A percentile compares a stretch with the other conserved stretches of the same genome.
Evolutionary conservation across 2,888 invertebrate genomes (phyloP).

Genomic region (Gisinianus flammeolus): DNA sequence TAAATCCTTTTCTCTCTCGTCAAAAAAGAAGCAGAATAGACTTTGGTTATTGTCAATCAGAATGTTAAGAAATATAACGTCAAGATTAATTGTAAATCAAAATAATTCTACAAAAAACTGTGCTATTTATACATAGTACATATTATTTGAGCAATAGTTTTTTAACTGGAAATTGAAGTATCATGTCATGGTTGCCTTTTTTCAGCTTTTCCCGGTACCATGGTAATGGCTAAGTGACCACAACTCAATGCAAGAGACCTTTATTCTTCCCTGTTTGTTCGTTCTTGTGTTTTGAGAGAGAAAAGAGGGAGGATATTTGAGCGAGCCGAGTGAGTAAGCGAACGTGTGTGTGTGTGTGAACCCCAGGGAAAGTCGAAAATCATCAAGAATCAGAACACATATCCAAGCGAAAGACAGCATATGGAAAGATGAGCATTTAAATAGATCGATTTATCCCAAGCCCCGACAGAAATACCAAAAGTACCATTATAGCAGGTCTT

Average conservation of each 20-base stretch:
- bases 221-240: background rate
- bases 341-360: conserved; percentile 4
- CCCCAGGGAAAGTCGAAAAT: conserved; percentile 28
- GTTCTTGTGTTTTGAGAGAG: too few relatives aligned
- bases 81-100: too few relatives aligned
- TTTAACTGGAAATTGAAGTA: too few relatives aligned
- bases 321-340: background rate
- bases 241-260: background rate
- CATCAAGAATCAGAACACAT: conserved; percentile 46
- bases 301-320: background rate
- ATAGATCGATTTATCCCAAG: conserved; percentile 54
- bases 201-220: too few relatives aligned
- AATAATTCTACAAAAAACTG: too few relatives aligned
- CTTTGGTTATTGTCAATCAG: too few relatives aligned
- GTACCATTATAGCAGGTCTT: conserved; percentile 52
- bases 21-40: too few relatives aligned
- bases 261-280: background rate
- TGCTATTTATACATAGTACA: too few relatives aligned
- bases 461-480: conserved; percentile 49
- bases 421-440: conserved; percentile 55
- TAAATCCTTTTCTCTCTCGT: too few relatives aligned
- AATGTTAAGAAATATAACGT: too few relatives aligned
- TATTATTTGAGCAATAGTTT: too few relatives aligned
- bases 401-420: conserved; percentile 26
- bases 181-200: too few relatives aligned